Conservation (phyloP, 1,140 invertebrate species). For the Campoletis sonorensis region DNA sequence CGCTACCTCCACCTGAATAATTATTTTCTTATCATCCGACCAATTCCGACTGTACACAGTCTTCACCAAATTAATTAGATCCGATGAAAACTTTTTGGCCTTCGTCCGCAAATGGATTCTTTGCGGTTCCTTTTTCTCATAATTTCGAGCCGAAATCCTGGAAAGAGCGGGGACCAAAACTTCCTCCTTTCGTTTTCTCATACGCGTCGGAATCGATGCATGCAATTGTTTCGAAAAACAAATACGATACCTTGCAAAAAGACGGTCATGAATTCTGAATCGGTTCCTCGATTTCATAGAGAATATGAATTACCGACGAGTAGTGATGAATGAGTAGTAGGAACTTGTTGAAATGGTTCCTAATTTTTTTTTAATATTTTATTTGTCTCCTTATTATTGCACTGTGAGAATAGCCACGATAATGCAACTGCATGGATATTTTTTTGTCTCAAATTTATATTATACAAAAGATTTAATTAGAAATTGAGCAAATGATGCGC, state of each 20-base stretch:
- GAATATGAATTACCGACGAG: background rate
- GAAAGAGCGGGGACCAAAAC: no score
- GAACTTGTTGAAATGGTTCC: conserved; percentile 7
- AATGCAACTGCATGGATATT: background rate
- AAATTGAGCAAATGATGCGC: background rate
- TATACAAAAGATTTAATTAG: background rate
- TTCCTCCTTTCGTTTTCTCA: no score
- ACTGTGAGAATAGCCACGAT: background rate
- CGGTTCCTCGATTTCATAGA: no score
- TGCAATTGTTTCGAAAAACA: no score
- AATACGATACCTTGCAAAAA: no score
- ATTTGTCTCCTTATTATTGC: background rate
- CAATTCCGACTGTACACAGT: background rate
- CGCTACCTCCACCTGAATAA: conserved; percentile 72
- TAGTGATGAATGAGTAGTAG: background rate
- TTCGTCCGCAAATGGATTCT: no score
- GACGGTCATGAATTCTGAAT: no score
- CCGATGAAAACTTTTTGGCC: no score
- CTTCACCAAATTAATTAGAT: background rate
- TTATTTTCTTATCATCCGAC: background rate
- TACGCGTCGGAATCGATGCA: no score
- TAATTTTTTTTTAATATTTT: conserved; percentile 2
- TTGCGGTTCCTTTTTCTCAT: no score
- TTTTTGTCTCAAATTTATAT: background rate
- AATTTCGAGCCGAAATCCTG: no score